Base-by-base conservation (phyloP, 2,888 invertebrate genomes). In the Andrena minutula region DNA sequence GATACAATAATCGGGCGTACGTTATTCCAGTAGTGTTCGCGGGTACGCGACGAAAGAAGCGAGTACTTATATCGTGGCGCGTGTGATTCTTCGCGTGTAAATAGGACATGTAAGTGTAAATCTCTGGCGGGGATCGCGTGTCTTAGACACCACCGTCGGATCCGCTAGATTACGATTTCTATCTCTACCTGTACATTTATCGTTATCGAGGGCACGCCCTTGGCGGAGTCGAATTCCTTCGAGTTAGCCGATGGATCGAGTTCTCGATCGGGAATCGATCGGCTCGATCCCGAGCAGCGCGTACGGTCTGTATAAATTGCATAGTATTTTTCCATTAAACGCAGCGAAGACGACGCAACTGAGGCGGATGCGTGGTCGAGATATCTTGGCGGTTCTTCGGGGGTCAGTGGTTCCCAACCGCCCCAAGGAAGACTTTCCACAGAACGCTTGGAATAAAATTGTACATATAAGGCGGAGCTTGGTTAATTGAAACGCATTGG, bases 261-360 rank as follows among this genome's bases (percentile, higher is more conserved):
- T 65, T 64, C 73, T 32, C 6, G 16, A 66, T 30, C 20, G 5
- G 5, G 64, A 32, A 65, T 63, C 47, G 28, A 51, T 77, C 60
- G 68, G 53, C 47, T 66, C 41, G 66, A 58, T 81, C 49, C 66
- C 84, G 81, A 41, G 47, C 74, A 70, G 69, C 75, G 75, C 35
- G 58, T 66, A 69, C 79, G 78, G 60, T 75, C 78, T 87, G 87
- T 86, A 87, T 70, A 87, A 84, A 86, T 86, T 86, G 75, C 74
- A 88, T 86, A 86, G 84, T 88, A 88, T 88, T 88, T 86, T 88
- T 88, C 79, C 87, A 88, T 86, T 65, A 81, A 72, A 53, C 47
- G 49, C 60, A 68, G 75, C 51, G 60, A 75, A 49, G 49, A 70
- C 68, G 56, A 16, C 51, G 32, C 56, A 35, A 51, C 58, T 30